Evolutionary conservation across 1,140 invertebrate genomes (phyloP), one percentile per base, ranked within the genome.

Genomic region (Drosophila ironensis): DNA sequence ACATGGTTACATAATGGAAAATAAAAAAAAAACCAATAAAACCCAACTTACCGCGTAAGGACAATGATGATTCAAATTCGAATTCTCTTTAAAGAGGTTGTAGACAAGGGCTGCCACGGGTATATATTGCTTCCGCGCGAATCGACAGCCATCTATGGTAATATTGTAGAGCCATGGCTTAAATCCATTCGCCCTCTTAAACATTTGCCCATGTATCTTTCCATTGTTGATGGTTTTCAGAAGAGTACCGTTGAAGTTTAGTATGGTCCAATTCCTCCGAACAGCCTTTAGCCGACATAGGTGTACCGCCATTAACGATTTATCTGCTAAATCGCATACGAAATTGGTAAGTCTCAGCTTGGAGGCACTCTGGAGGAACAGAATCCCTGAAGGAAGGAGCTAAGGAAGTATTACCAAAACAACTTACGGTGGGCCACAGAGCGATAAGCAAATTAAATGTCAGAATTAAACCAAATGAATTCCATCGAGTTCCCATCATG

Each of bases 121-220:
- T n/a, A 27, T 12, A 33, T 37, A 54, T 5, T 7, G 5, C 2
- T 37, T 33, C n/a, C 20, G 19, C 9, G 35, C 6, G 2, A 53
- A 60, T 17, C 47, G 25, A 9, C 56, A 60, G n/a, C 12, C 47
- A 16, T 59, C 37, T 3, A 42, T 2, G 7, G 47, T 52, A 2
- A 42, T 14, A 3, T 42, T 51, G 19, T 17, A 28, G 1, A 59
- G 30, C 54, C 54, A 59, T 7, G 54, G 54, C n/a, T 57, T 59
- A 2, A 28, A 59, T 1, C 54, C 46, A 24, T 25, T 59, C 3
- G 25, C 54, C n/a, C 24, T 59, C n/a, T 59, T 51, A 2, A 59
- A 59, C 7, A 59, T 19, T 33, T 51, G 54, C 6, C 8, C 11
- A 19, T 40, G 45, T n/a, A 59, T 1, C 11, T 28, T 7, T 0